Conservation (phyloP, 2,888 invertebrate genomes). For the Bugulina stolonifera region DNA sequence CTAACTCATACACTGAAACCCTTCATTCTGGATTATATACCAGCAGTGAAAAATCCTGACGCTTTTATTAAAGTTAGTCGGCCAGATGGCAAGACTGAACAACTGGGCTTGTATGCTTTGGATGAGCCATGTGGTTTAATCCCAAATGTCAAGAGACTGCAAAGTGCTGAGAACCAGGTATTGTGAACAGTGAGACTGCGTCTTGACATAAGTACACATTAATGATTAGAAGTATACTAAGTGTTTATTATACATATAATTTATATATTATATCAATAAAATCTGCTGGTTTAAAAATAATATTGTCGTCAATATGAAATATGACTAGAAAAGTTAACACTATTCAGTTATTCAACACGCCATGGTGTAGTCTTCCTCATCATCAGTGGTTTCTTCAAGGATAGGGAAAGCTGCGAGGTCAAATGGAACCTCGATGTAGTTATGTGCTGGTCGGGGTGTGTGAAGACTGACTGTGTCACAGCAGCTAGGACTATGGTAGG, state of each 20-base stretch:
- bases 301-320: too few relatives aligned
- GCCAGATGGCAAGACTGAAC: conserved; percentile 65
- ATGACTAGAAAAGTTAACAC: too few relatives aligned
- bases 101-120: conserved; percentile 69
- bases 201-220: too few relatives aligned
- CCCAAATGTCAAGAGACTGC: too few relatives aligned
- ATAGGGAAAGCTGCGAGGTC: conserved; percentile 10
- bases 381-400: conserved; percentile 5
- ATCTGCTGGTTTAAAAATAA: too few relatives aligned
- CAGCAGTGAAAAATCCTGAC: conserved; percentile 97
- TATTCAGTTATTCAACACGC: too few relatives aligned
- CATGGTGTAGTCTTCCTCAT: too few relatives aligned
- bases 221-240: too few relatives aligned
- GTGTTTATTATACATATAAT: too few relatives aligned
- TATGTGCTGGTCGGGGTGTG: not conserved
- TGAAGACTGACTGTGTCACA: not conserved
- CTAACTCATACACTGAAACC: conserved; percentile 83
- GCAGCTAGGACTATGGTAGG: not conserved
- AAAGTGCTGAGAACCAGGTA: too few relatives aligned
- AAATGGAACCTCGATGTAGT: not conserved
- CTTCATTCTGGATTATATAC: conserved; percentile 92
- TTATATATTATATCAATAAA: too few relatives aligned
- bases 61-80: conserved; percentile 84
- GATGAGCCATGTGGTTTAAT: conserved; percentile 96
- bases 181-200: too few relatives aligned